phyloP scores from a whole-genome alignment of 1,140 invertebrate genomes.

The Atta cephalotes region DNA sequence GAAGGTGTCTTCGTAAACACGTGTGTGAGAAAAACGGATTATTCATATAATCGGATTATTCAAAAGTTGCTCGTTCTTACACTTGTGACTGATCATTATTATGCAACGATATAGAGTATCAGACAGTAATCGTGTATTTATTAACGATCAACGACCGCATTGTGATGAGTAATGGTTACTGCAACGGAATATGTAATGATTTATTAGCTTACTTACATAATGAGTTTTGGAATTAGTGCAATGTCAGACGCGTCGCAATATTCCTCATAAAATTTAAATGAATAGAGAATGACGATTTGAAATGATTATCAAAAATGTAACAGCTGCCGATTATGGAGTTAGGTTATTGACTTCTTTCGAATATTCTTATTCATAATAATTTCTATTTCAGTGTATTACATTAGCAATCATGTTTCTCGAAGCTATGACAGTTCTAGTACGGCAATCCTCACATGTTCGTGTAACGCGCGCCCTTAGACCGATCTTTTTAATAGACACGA shows the following conservation, averaged over 20 bases:
- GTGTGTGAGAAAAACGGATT: slow-evolving; percentile 16
- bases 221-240: slow-evolving; percentile 26
- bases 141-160: slow-evolving; percentile 39
- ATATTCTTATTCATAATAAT: slow-evolving; percentile 41
- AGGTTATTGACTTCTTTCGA: background rate
- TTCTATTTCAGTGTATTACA: slow-evolving; percentile 89
- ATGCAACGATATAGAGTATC: slow-evolving; percentile 57
- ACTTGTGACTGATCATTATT: slow-evolving; percentile 59
- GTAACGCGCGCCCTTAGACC: slow-evolving; percentile 95
- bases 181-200: slow-evolving; percentile 35
- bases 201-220: slow-evolving; percentile 55
- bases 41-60: slow-evolving; percentile 45
- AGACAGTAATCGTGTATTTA: slow-evolving; percentile 48
- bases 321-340: background rate
- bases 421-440: slow-evolving; percentile 92
- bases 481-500: slow-evolving; percentile 95
- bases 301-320: background rate
- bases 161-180: slow-evolving; percentile 16
- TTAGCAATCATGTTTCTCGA: slow-evolving; percentile 95
- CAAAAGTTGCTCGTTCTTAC: slow-evolving; percentile 21
- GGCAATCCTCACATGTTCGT: slow-evolving; percentile 95
- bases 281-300: slow-evolving; percentile 25
- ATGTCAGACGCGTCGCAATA: slow-evolving; percentile 27
- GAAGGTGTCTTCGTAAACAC: background rate
- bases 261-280: slow-evolving; percentile 37